Percentiles rank a stretch among this genome's conserved stretches.
These are phyloP conservation scores for Solen grandis DNA, from an alignment of 1,140 invertebrate species.

Conservation along the genomic window DNA sequence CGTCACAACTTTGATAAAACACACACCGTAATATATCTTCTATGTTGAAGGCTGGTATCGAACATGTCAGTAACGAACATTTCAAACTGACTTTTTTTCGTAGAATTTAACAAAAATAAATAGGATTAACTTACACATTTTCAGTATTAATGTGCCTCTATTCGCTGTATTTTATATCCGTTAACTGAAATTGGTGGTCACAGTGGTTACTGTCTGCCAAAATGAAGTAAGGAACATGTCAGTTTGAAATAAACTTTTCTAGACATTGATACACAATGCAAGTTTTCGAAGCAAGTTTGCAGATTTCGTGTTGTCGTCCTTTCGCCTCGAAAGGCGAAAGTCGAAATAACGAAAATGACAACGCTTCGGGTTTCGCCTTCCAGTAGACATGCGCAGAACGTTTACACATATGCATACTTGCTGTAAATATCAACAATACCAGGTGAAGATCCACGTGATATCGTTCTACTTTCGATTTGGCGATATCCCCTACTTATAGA, in stretches of 20 bases:
- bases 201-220: not conserved
- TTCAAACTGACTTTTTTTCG: slow-evolving; percentile 5
- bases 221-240: slow-evolving; percentile 1
- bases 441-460: too few relatives aligned
- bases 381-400: too few relatives aligned
- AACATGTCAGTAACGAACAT: slow-evolving; percentile 4
- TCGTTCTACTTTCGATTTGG: too few relatives aligned
- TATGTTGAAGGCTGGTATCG: not conserved
- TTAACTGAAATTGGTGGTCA: not conserved
- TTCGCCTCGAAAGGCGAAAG: too few relatives aligned
- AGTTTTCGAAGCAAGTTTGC: too few relatives aligned
- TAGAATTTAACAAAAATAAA: not conserved
- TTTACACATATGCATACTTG: too few relatives aligned
- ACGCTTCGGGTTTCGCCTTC: too few relatives aligned
- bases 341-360: too few relatives aligned
- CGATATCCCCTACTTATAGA: too few relatives aligned
- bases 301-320: too few relatives aligned
- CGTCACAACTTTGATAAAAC: not conserved
- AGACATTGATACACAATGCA: too few relatives aligned
- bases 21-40: not conserved
- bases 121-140: not conserved
- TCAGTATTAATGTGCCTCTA: not conserved
- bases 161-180: not conserved
- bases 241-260: not conserved
- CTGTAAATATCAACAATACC: too few relatives aligned